phyloP scores from a whole-genome alignment of 2,888 invertebrate genomes.

The Amblyjoppa fuscipennis region DNA sequence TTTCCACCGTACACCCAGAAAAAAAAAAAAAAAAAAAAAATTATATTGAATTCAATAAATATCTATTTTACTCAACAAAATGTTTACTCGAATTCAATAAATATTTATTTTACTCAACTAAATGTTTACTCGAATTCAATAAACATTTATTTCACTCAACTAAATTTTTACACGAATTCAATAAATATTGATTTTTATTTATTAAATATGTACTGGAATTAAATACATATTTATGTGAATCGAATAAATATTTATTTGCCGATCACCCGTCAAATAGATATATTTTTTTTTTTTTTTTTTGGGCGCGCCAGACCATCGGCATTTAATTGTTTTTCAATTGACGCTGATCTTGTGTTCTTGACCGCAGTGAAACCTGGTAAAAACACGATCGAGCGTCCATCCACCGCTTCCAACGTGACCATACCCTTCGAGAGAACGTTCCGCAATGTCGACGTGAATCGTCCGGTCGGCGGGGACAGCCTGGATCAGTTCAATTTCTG shows the following conservation, averaged over 20 bases:
- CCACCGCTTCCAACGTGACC: slow-evolving; percentile 92
- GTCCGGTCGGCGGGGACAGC: slow-evolving; percentile 87
- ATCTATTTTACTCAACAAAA: too few relatives aligned
- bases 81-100: too few relatives aligned
- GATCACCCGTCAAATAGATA: not conserved
- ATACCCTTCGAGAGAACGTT: slow-evolving; percentile 94
- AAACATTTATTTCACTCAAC: too few relatives aligned
- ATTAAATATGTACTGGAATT: too few relatives aligned
- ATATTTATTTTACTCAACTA: too few relatives aligned
- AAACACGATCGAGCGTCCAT: slow-evolving; percentile 89
- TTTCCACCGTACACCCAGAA: too few relatives aligned
- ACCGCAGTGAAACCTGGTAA: slow-evolving; percentile 89
- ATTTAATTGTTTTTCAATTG: not conserved
- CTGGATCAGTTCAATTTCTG: slow-evolving; percentile 91
- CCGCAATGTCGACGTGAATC: slow-evolving; percentile 88
- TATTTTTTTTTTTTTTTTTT: too few relatives aligned
- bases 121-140: too few relatives aligned
- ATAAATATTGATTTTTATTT: not conserved
- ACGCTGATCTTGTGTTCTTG: not conserved
- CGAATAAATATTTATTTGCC: slow-evolving; percentile 4
- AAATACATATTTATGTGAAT: not conserved
- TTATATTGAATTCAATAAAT: not conserved
- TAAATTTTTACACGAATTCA: too few relatives aligned
- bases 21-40: too few relatives aligned
- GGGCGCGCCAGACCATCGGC: too few relatives aligned